These are phyloP conservation scores for Ciconia boyciana DNA, from an alignment of 2,113 vertebrate species.

Conservation along the genomic window DNA sequence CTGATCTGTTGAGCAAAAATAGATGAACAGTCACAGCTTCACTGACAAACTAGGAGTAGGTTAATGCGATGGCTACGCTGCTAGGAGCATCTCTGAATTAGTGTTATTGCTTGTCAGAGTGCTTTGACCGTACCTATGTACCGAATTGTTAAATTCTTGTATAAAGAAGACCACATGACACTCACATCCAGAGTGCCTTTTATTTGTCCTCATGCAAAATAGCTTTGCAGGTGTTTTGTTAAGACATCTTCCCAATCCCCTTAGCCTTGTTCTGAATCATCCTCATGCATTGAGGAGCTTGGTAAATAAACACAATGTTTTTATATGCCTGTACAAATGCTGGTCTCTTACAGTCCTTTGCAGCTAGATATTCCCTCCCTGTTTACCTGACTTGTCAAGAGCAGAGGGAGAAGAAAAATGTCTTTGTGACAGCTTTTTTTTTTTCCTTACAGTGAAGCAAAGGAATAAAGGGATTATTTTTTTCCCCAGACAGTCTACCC, in stretches of 20 bases:
- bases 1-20: not conserved
- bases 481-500: not conserved
- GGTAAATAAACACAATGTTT: not conserved
- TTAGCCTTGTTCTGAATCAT: not conserved
- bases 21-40: not conserved
- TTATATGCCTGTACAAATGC: not conserved
- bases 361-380: not conserved
- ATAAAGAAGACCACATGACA: rapidly evolving
- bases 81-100: not conserved
- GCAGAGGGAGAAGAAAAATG: conserved; percentile 5
- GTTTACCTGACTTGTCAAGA: conserved; percentile 42
- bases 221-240: not conserved
- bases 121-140: not conserved
- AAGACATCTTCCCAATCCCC: not conserved
- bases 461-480: conserved; percentile 46
- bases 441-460: not conserved
- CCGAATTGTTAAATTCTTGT: not conserved
- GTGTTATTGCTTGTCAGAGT: not conserved
- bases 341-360: not conserved
- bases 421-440: not conserved
- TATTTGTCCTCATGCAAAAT: not conserved
- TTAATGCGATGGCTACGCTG: rapidly evolving
- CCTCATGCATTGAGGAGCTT: not conserved
- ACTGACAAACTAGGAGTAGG: not conserved
- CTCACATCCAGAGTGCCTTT: not conserved